Base-by-base conservation (phyloP, 2,888 invertebrate genomes). In the Achlya flavicornis region DNA sequence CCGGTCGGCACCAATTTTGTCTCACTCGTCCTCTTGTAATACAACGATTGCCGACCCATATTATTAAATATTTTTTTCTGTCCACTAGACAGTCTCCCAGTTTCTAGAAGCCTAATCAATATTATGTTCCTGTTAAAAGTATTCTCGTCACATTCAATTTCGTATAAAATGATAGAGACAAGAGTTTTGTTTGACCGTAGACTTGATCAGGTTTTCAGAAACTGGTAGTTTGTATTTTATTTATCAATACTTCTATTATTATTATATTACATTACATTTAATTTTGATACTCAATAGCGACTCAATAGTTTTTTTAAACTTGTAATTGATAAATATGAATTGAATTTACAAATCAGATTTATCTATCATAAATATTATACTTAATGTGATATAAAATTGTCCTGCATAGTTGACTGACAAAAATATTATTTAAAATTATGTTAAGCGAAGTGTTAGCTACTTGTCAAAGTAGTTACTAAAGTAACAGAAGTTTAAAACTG, bases 321-420 rank as follows among this genome's bases (percentile, higher is more conserved):
- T 14, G 4, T 4, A 43, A 14, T 5, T 3, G 10, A 46, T n/a
- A n/a, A 46, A 46, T 26, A 26, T 26, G 26, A 26, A 26, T 26
- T 26, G 26, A 12, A 14, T n/a, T 12, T n/a, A 46, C n/a, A 48
- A 59, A 35, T 35, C 35, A 53, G 48, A 48, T 61, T 66, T 61
- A 57, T 62, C 19, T 43, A 43, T 26, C 41, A 32, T 41, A 26
- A 33, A 57, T 33, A 14, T 26, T n/a, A n/a, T n/a, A n/a, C n/a
- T n/a, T n/a, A n/a, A 48, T 74, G 74, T 72, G 75, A 76, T 75
- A 72, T 71, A 72, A 67, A 58, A 41, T 41, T 68, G 66, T 71
- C 66, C 66, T 75, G 71, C 70, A 76, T 70, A 32, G 33, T 76
- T 74, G 84, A 84, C 84, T 84, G 84, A 84, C 77, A 72, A 72